Evolutionary conservation across 2,797 vertebrate genomes (phyloP), one percentile per base, ranked within the genome.

Genomic region (Labroides dimidiatus): DNA sequence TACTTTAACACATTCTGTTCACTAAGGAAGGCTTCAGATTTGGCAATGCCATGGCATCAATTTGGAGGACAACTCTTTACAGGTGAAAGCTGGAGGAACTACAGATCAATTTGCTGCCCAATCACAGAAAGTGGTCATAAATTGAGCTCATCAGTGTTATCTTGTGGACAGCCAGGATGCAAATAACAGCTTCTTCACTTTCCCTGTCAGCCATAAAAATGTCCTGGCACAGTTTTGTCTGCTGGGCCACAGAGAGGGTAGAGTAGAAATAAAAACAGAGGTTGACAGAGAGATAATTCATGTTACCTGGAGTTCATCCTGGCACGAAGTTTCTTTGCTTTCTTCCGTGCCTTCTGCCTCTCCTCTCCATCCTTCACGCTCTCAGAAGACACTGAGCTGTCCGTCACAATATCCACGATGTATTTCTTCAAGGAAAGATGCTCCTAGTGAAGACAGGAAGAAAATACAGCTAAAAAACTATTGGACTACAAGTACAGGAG

Each of bases 41-140:
- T 96, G 95, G 96, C 96, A 95, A 89, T 80, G 77, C 84, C 78
- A 80, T 86, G 89, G 92, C 93, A 95, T 95, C 95, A 98, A 98
- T 99, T 97, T 98, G 92, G 93, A 94, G 92, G 94, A 99, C 95
- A 97, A 96, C 96, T 97, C 96, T 97, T 96, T 96, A 95, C 95
- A 97, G 96, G 95, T 96, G 95, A 97, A 96, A 93, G 91, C 88
- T 70, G 84, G 91, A 90, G 94, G n/a, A 89, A 92, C 93, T 78
- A 66, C 84, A 76, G 93, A 97, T 98, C 95, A 93, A 95, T 97
- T 96, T 96, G 94, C 92, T 93, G 93, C 94, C 95, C 96, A 98
- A 98, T 98, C 96, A 96, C 91, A 95, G 94, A 97, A 96, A 99
- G 97, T 98, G 97, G 95, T 93, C 93, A 96, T 98, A 98, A 98